Conservation (phyloP, 2,113 vertebrate species). For the Lophura nycthemera region DNA sequence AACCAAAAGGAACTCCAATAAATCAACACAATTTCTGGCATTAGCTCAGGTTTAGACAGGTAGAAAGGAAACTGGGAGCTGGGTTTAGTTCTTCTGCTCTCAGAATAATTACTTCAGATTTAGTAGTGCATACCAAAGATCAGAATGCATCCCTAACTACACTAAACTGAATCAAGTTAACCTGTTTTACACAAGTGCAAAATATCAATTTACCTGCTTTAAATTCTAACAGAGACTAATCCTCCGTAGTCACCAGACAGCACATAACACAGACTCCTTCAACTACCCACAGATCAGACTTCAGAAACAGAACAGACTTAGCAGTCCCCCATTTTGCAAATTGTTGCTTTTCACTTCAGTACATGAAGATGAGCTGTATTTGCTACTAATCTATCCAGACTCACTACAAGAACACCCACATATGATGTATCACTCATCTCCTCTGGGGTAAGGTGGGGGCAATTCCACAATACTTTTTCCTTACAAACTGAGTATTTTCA, state of each 20-base stretch:
- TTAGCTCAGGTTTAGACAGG: not conserved
- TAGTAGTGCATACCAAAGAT: not conserved
- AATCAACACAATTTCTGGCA: not conserved
- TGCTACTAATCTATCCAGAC: not conserved
- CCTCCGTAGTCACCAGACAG: not conserved
- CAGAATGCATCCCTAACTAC: not conserved
- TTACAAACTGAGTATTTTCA: not conserved
- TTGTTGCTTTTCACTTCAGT: not conserved
- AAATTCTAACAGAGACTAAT: not conserved
- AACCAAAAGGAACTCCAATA: not conserved
- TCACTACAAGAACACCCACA: not conserved
- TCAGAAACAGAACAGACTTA: not conserved
- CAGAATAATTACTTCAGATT: not conserved
- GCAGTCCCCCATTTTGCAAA: not conserved
- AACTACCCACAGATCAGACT: not conserved
- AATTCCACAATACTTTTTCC: not conserved
- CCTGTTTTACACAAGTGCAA: not conserved
- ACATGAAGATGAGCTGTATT: not conserved
- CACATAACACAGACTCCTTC: not conserved
- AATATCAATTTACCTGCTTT: constrained; percentile 2
- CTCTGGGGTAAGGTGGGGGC: not conserved
- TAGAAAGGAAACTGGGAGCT: constrained; percentile 22
- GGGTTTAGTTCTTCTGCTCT: not conserved
- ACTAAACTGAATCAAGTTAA: not conserved
- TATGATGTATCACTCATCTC: not conserved